These are phyloP conservation scores for Antigone vipio DNA, from an alignment of 2,113 vertebrate genomes.

Conservation along the genomic window DNA sequence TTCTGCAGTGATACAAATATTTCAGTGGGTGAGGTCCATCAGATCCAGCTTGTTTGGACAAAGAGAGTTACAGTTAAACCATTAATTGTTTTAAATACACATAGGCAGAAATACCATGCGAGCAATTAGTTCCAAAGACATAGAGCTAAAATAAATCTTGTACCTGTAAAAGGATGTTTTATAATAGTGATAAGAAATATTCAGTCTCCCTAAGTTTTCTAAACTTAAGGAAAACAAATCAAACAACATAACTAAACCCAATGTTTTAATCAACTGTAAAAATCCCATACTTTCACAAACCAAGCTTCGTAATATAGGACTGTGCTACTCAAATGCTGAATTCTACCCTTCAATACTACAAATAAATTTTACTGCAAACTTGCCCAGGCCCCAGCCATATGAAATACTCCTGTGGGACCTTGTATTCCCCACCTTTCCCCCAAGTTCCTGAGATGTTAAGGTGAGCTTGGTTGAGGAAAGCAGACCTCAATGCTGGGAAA, in stretches of 20 bases:
- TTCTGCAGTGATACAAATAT: not conserved
- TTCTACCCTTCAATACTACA: not conserved
- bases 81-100: not conserved
- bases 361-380: not conserved
- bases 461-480: not conserved
- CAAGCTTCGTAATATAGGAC: not conserved
- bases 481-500: not conserved
- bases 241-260: rapidly evolving
- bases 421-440: not conserved
- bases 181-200: not conserved
- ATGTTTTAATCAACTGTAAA: not conserved
- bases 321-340: not conserved
- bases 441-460: not conserved
- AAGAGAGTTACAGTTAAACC: not conserved
- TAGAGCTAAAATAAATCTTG: not conserved
- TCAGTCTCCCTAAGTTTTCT: not conserved
- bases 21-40: not conserved
- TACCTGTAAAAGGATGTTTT: not conserved
- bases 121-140: not conserved
- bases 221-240: not conserved
- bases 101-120: not conserved
- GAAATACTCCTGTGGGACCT: not conserved
- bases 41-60: not conserved
- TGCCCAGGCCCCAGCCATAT: not conserved
- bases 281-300: not conserved